Base-by-base conservation (phyloP, 2,113 vertebrate genomes). In the Cygnus buccinator region DNA sequence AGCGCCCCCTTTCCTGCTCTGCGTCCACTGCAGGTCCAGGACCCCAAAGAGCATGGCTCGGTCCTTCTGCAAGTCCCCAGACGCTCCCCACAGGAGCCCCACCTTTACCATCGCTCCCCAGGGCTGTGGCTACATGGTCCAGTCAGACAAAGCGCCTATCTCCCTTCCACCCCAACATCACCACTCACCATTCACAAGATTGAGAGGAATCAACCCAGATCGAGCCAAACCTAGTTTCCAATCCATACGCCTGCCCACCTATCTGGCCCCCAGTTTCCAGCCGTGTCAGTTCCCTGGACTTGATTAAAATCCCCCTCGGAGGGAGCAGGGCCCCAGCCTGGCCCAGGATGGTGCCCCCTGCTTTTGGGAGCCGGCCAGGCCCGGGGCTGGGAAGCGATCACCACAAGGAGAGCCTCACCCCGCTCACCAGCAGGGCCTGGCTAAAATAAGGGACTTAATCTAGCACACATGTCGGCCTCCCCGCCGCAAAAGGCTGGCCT, bases 151-250 rank as follows among this genome's bases (percentile, higher is more conserved):
- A 93, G 75, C 0, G 5, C 13, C 12, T 16, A 59, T 11, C 86
- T 75, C 39, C 39, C 21, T 70, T 68, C 22, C 9, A 7, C 2
- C 1, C 2, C 1, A 0, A n/a, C 37, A 66, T 28, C 65, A 23
- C 72, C 7, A 3, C 17, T n/a, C 7, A 3, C 17, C 31, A 15
- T 21, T 22, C 59, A 67, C 15, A 61, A 18, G 43, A 72, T 59
- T 10, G 10, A 6, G 41, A 78, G n/a, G 29, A 93, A 70, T 3
- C 0, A 0, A 63, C 63, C 8, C 46, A 79, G 35, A 61, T 1
- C 0, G 3, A 93, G 29, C 68, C 6, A 72, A 74, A 82, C 9
- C 26, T 25, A 3, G 2, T 39, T 87, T 55, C 26, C 77, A 48
- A 67, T 21, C 31, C 23, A 6, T 10, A 0, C 8, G 28, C 63